Evolutionary conservation across 2,113 vertebrate genomes (phyloP).

Genomic region (Anoplopoma fimbria): DNA sequence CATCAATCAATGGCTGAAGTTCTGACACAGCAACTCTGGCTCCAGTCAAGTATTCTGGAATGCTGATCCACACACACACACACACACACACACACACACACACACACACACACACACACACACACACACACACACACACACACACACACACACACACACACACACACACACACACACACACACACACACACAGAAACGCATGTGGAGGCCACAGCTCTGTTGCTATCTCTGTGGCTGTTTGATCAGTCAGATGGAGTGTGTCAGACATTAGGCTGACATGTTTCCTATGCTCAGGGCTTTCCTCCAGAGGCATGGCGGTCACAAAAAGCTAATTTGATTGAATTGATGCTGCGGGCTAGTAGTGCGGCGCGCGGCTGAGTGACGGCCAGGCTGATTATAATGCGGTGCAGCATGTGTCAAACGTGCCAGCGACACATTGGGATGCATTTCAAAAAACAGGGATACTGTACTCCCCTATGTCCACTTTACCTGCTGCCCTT

Average conservation of each 20-base stretch:
- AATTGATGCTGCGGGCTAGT: conserved; percentile 40
- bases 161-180: conserved; percentile 2
- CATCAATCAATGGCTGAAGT: conserved; percentile 74
- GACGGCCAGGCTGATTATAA: conserved; percentile 56
- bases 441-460: conserved; percentile 33
- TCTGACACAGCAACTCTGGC: conserved; percentile 65
- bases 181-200: conserved; percentile 5
- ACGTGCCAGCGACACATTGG: conserved; percentile 35
- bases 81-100: background rate
- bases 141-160: conserved; percentile 2
- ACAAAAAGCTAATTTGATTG: conserved; percentile 70
- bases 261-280: conserved; percentile 66
- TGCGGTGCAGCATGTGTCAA: conserved; percentile 58
- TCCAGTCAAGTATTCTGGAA: conserved; percentile 36
- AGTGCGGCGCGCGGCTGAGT: conserved; percentile 38
- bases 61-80: conserved; percentile 38
- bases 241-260: conserved; percentile 54
- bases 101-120: conserved; percentile 1
- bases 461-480: background rate
- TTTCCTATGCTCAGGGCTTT: conserved; percentile 58
- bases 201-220: background rate
- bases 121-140: background rate
- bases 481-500: conserved; percentile 54
- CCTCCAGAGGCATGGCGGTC: conserved; percentile 49
- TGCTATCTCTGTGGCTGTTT: conserved; percentile 44